Evolutionary conservation across 2,113 vertebrate genomes (phyloP), one percentile per base, ranked within the genome.

Genomic region (Rhabdornis inornatus): DNA sequence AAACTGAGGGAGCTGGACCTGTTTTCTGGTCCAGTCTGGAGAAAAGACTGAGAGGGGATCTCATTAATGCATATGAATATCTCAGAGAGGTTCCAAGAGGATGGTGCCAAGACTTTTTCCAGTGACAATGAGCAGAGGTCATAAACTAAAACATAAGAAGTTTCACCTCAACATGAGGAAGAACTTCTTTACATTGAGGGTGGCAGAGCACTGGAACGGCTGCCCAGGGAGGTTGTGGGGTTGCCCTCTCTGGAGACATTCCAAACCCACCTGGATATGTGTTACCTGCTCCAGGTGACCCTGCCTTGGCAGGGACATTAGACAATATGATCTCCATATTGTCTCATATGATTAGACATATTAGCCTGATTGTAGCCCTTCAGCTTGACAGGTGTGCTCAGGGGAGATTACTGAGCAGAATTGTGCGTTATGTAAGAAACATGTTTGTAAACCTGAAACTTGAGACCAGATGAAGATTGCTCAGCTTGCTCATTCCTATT

Each of bases 361-460:
- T n/a, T n/a, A n/a, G n/a, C n/a, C 23, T 74, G 59, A 4, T 11
- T 49, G 47, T 42, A 42, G 13, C 22, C 6, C 25, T 70, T 61
- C 14, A 72, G 18, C 24, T 37, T 40, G 27, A 28, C 56, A 65
- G 27, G 17, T 27, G 40, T 83, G 71, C 27, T 12, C 12, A 25
- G 13, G 15, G 7, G 15, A 18, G 3, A 2, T 55, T 37, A 30
- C 10, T n/a, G 23, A 15, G 57, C 44, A 70, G 31, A 49, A 5
- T 18, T 2, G 2, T 82, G 13, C 0, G 0, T 56, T 33, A 7
- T 50, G 31, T 42, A 8, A 69, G 60, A 76, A 39, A 7, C 21
- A 13, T 25, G 15, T 22, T 50, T 53, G 27, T 30, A 28, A 86
- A 83, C 5, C 3, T 57, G 21, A 45, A 76, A 70, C 19, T 15